These are phyloP conservation scores for Pachypanchax playfairii DNA, from an alignment of 2,113 vertebrate genomes.

Conservation along the genomic window DNA sequence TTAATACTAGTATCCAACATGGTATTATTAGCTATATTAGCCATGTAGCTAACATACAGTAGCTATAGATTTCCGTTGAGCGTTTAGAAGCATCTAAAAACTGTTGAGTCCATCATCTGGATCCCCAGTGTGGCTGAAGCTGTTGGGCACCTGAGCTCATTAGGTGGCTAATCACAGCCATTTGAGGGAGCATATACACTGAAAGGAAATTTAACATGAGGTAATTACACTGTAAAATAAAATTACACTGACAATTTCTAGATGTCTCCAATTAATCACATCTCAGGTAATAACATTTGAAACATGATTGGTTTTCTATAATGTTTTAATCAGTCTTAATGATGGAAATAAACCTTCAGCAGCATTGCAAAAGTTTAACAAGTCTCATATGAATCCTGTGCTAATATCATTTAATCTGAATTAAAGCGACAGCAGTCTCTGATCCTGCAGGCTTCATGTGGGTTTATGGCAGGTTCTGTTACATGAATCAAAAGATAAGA, in stretches of 20 bases:
- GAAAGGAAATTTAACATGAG: background rate
- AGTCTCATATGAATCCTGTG: background rate
- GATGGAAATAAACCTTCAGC: slow-evolving; percentile 9
- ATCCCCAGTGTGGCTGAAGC: background rate
- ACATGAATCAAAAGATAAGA: background rate
- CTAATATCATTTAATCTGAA: background rate
- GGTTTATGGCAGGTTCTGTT: too few species aligned
- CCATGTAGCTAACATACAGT: background rate
- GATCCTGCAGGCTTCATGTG: background rate
- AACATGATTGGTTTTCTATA: slow-evolving; percentile 4
- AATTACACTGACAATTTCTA: background rate
- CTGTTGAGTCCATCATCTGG: background rate
- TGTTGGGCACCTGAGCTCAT: background rate
- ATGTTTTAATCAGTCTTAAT: slow-evolving; percentile 5
- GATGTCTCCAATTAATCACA: background rate
- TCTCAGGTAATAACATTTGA: slow-evolving; percentile 1
- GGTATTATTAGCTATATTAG: too few species aligned
- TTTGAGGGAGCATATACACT: background rate
- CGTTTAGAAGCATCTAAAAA: background rate
- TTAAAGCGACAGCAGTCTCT: background rate
- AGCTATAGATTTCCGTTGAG: background rate
- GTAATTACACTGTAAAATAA: background rate
- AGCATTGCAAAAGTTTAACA: background rate
- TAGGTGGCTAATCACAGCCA: background rate
- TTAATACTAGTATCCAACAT: too few species aligned